Evolutionary conservation across 1,140 invertebrate species (phyloP).

Genomic region (Leptinotarsa lineolata): DNA sequence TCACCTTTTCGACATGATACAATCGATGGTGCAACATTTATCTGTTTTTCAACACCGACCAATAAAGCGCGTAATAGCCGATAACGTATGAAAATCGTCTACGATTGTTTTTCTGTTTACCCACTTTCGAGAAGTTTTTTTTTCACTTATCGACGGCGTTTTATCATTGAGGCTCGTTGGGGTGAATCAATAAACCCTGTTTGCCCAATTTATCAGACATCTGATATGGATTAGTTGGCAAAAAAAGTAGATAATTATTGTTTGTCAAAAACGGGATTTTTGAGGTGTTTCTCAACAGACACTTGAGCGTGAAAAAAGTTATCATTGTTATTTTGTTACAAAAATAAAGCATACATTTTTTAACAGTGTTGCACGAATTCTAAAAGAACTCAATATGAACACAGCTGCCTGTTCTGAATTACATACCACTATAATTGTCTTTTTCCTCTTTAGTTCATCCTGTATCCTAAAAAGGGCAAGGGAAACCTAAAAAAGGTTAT

Average conservation of each 20-base stretch:
- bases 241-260: neutral
- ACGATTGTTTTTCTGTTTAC: conserved; percentile 2
- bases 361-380: too few species aligned
- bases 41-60: neutral
- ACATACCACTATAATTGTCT: too few species aligned
- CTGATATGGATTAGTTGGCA: neutral
- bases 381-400: too few species aligned
- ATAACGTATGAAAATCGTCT: neutral
- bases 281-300: too few species aligned
- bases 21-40: neutral
- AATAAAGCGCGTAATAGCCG: neutral
- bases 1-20: neutral
- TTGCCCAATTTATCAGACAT: conserved; percentile 1
- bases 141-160: neutral
- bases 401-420: too few species aligned
- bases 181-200: conserved; percentile 8
- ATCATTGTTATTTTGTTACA: too few species aligned
- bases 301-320: too few species aligned
- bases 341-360: too few species aligned
- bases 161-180: neutral
- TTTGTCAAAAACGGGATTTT: too few species aligned
- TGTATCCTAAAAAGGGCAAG: too few species aligned
- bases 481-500: too few species aligned
- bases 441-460: too few species aligned
- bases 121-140: neutral